Evolutionary conservation across 1,140 invertebrate genomes (phyloP).

Genomic region (Chrysoperla carnea): DNA sequence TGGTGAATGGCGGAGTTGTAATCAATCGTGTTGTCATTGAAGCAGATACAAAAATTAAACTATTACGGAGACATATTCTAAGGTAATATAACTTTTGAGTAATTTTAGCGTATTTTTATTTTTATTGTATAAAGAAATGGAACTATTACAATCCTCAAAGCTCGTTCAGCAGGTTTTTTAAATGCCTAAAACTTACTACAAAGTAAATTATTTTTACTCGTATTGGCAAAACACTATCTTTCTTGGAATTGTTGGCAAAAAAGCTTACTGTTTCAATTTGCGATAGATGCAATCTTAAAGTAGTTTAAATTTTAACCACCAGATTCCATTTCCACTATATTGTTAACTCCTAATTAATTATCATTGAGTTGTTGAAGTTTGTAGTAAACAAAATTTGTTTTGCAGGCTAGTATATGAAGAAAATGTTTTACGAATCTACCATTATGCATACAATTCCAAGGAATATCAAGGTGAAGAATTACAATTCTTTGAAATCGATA

Average conservation of each 20-base stretch:
- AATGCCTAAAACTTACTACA: too few relatives aligned
- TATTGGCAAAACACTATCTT: too few relatives aligned
- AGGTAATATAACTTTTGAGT: slow-evolving; percentile 28
- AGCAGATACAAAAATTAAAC: slow-evolving; percentile 46
- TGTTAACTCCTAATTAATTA: too few relatives aligned
- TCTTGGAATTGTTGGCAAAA: too few relatives aligned
- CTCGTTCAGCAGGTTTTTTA: too few relatives aligned
- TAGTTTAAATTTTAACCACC: too few relatives aligned
- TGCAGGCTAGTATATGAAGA: slow-evolving; percentile 50
- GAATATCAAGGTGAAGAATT: slow-evolving; percentile 67
- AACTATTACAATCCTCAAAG: too few relatives aligned
- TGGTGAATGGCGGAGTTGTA: slow-evolving; percentile 41
- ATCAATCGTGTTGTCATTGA: slow-evolving; percentile 42
- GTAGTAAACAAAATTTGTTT: slow-evolving; percentile 2
- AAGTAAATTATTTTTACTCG: too few relatives aligned
- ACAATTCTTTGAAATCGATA: slow-evolving; percentile 57
- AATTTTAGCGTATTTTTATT: slow-evolving; percentile 1
- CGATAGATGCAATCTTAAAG: too few relatives aligned
- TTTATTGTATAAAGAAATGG: slow-evolving; percentile 1
- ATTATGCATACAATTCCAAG: slow-evolving; percentile 64
- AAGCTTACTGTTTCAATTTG: too few relatives aligned
- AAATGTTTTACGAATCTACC: slow-evolving; percentile 49
- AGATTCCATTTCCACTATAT: too few relatives aligned
- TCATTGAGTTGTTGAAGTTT: too few relatives aligned
- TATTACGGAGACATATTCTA: slow-evolving; percentile 49